phyloP scores from a whole-genome alignment of 23 tunicate genomes.

The Phallusia fumigata region DNA sequence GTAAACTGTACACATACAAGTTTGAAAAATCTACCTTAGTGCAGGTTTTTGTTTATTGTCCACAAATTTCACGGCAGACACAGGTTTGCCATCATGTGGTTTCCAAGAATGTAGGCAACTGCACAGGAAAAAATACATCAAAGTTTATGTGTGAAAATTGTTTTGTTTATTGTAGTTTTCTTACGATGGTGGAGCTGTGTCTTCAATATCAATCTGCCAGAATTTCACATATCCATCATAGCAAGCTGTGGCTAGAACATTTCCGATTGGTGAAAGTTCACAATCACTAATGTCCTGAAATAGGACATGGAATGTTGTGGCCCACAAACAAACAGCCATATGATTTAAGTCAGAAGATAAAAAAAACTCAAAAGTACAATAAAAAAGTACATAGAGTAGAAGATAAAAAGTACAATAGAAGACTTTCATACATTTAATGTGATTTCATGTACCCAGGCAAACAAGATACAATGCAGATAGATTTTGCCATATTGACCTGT shows the following conservation, averaged over 20 bases:
- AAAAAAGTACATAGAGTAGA: too few relatives aligned
- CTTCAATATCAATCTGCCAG: conserved; percentile 66
- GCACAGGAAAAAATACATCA: neutral
- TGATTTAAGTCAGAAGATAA: too few relatives aligned
- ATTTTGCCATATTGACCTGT: too few relatives aligned
- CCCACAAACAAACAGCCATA: neutral
- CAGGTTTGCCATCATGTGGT: conserved; percentile 82
- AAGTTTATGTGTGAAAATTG: neutral
- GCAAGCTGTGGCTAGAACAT: conserved; percentile 72
- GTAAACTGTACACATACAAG: too few relatives aligned
- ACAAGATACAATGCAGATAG: too few relatives aligned
- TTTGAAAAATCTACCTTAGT: conserved; percentile 47
- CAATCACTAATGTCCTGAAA: conserved; percentile 79
- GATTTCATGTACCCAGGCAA: too few relatives aligned
- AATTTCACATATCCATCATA: conserved; percentile 82
- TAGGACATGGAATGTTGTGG: neutral
- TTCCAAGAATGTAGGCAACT: conserved; percentile 80
- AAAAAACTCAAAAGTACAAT: too few relatives aligned
- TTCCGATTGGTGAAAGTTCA: conserved; percentile 82
- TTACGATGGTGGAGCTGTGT: conserved; percentile 54
- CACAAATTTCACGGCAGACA: conserved; percentile 64
- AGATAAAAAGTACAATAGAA: too few relatives aligned
- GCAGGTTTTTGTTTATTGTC: conserved; percentile 72
- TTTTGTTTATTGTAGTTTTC: neutral
- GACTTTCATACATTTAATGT: too few relatives aligned